phyloP scores from a whole-genome alignment of 2,888 invertebrate genomes.

The Acanthococcus lagerstroemiae region DNA sequence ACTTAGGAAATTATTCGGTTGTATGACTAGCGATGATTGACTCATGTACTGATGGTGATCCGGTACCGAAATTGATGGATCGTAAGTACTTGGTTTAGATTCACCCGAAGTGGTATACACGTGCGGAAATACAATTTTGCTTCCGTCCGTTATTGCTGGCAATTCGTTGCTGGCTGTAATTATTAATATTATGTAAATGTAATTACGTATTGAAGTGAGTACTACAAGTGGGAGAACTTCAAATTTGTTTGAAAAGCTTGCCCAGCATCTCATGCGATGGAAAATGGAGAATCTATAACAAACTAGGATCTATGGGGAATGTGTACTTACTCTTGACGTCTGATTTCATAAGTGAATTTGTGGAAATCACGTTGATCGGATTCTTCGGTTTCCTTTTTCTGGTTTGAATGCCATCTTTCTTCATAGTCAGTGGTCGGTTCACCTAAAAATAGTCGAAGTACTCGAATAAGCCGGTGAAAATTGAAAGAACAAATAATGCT shows the following conservation, averaged over 20 bases:
- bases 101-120: slow-evolving; percentile 13
- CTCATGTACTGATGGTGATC: slow-evolving; percentile 26
- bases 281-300: no score
- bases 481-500: no score
- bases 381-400: slow-evolving; percentile 67
- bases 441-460: slow-evolving; percentile 52
- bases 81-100: slow-evolving; percentile 10
- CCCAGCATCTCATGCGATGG: no score
- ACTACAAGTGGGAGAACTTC: no score
- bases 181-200: no score
- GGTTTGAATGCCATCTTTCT: slow-evolving; percentile 97
- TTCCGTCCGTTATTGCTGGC: slow-evolving; percentile 15
- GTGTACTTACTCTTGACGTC: slow-evolving; percentile 26
- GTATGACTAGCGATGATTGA: slow-evolving; percentile 18
- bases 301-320: no score
- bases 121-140: slow-evolving; percentile 30
- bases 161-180: slow-evolving; percentile 20
- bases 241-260: no score
- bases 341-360: slow-evolving; percentile 29
- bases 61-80: slow-evolving; percentile 1
- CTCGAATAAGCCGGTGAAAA: no score
- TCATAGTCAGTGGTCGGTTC: slow-evolving; percentile 92
- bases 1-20: slow-evolving; percentile 13
- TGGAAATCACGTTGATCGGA: slow-evolving; percentile 36
- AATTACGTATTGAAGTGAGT: no score